phyloP scores from a whole-genome alignment of 2,888 invertebrate species.

The Rhogogaster chlorosoma region DNA sequence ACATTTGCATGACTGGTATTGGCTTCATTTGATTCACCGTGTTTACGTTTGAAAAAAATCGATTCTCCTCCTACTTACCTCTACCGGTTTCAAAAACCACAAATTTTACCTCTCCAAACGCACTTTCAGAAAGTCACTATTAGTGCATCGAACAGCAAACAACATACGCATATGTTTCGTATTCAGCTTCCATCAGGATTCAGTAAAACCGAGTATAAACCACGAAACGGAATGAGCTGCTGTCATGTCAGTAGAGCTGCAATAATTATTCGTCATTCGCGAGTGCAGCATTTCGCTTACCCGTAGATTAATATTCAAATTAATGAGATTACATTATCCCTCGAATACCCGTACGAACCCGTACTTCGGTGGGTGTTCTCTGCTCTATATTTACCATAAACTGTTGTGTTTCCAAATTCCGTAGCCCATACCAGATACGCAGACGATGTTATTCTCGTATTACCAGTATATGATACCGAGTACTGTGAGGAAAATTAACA shows the following conservation, averaged over 20 bases:
- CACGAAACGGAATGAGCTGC: slow-evolving; percentile 15
- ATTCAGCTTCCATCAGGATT: slow-evolving; percentile 10
- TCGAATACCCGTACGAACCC: slow-evolving; percentile 9
- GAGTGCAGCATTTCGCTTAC: slow-evolving; percentile 44
- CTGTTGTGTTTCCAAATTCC: slow-evolving; percentile 26
- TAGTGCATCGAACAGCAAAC: neutral
- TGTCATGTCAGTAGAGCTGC: slow-evolving; percentile 17
- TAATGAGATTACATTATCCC: slow-evolving; percentile 49
- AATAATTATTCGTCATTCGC: slow-evolving; percentile 34
- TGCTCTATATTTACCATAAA: neutral
- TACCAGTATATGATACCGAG: slow-evolving; percentile 15
- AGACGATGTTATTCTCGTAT: slow-evolving; percentile 50
- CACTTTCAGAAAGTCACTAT: neutral
- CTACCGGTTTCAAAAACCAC: neutral
- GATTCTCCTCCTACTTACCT: neutral
- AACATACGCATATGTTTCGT: neutral
- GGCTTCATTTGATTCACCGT: neutral
- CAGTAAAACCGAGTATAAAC: neutral
- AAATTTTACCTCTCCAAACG: neutral
- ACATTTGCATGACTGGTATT: slow-evolving; percentile 23
- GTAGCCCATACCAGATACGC: neutral
- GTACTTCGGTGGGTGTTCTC: neutral
- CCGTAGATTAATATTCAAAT: slow-evolving; percentile 50
- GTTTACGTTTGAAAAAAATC: neutral
- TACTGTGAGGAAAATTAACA: neutral